These are phyloP conservation scores for Abrostola tripartita DNA, from an alignment of 2,888 invertebrate genomes.

Conservation along the genomic window DNA sequence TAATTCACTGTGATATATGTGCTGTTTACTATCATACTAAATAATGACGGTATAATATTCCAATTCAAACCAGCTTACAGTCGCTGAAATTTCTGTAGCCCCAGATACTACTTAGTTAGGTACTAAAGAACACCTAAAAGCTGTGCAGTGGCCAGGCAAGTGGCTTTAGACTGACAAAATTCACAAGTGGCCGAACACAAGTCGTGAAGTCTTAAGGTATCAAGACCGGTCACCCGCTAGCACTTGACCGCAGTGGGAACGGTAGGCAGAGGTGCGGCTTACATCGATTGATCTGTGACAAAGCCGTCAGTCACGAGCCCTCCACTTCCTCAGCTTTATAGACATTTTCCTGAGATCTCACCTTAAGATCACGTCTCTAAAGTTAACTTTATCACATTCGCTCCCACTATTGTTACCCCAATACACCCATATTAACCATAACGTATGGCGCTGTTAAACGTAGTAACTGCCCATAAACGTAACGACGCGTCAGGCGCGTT, in stretches of 20 bases:
- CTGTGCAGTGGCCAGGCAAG: no score
- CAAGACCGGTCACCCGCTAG: neutral
- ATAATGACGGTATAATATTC: no score
- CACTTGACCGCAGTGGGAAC: neutral
- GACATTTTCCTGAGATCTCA: no score
- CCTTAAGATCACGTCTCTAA: neutral
- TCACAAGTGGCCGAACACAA: no score
- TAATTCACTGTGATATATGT: no score
- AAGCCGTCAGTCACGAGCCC: neutral
- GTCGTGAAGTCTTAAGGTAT: no score
- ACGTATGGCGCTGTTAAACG: neutral
- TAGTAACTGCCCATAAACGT: constrained; percentile 7
- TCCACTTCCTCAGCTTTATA: neutral
- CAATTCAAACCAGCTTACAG: no score
- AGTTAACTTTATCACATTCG: neutral
- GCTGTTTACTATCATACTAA: no score
- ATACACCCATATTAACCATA: constrained; percentile 2
- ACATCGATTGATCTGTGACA: constrained; percentile 1
- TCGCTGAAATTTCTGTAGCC: no score
- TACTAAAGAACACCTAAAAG: no score
- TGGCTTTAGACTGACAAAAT: no score
- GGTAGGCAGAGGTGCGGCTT: neutral
- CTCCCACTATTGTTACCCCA: neutral
- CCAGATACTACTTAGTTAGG: no score
- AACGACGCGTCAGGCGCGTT: neutral